Conservation (phyloP, 2,113 vertebrate genomes). For the Caracal caracal region DNA sequence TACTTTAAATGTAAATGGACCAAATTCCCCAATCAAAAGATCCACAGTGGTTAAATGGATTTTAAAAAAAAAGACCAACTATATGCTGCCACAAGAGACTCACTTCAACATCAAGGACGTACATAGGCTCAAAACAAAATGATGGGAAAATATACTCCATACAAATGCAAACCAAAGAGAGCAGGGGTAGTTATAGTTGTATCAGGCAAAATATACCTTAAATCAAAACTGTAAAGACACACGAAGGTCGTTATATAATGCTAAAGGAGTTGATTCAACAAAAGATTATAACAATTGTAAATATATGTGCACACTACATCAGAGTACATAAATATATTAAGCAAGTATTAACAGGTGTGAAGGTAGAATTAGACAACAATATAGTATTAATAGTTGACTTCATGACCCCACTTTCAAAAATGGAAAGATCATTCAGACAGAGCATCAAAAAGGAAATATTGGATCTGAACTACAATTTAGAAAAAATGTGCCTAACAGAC, state of each 20-base stretch:
- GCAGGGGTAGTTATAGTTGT: not conserved
- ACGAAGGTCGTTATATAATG: not conserved
- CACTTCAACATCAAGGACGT: not conserved
- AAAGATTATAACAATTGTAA: too few relatives aligned
- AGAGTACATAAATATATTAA: too few relatives aligned
- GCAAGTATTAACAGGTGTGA: too few relatives aligned
- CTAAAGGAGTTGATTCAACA: not conserved
- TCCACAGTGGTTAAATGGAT: not conserved
- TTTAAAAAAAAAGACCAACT: not conserved
- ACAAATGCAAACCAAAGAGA: too few relatives aligned
- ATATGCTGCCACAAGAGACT: not conserved
- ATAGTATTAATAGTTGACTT: too few relatives aligned
- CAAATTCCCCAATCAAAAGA: not conserved
- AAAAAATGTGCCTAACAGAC: too few relatives aligned
- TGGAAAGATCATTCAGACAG: too few relatives aligned
- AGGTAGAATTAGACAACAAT: too few relatives aligned
- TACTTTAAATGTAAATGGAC: too few relatives aligned
- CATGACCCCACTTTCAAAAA: too few relatives aligned
- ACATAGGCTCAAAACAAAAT: not conserved
- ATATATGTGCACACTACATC: not conserved
- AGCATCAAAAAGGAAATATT: too few relatives aligned
- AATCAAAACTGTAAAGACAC: not conserved
- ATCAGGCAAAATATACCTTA: not conserved
- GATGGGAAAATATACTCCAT: not conserved
- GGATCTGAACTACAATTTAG: too few relatives aligned